Percentiles rank a stretch among this genome's conserved stretches.
Conservation (phyloP, 2,888 invertebrate genomes). For the Mystacides longicornis region DNA sequence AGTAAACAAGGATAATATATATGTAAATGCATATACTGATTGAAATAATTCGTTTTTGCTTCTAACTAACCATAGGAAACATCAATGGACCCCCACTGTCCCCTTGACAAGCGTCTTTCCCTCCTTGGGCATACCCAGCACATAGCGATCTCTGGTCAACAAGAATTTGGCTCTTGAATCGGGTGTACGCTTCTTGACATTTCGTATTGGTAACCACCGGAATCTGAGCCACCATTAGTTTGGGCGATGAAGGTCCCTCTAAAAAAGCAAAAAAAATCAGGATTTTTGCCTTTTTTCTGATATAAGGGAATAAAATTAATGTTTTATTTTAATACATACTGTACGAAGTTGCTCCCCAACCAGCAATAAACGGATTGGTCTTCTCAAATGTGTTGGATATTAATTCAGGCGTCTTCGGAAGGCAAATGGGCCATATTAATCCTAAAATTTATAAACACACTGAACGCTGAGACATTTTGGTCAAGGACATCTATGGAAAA, state of each 20-base stretch:
- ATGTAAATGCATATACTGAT: no score
- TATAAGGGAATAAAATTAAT: background rate
- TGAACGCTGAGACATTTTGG: no score
- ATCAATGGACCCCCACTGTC: constrained; percentile 80
- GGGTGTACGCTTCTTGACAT: constrained; percentile 53
- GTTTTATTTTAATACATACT: constrained; percentile 63
- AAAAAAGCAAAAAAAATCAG: constrained; percentile 7
- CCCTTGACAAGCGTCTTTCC: constrained; percentile 69
- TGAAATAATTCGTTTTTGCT: no score
- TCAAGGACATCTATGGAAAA: no score
- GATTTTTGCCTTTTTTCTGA: background rate
- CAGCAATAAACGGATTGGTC: constrained; percentile 64
- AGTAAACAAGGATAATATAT: no score
- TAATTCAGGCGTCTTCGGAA: constrained; percentile 54
- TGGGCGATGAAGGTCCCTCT: constrained; percentile 62
- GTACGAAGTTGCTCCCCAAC: constrained; percentile 71
- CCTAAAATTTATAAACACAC: no score
- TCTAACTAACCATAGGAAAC: constrained; percentile 47
- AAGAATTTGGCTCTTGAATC: constrained; percentile 44
- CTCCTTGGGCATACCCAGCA: constrained; percentile 58
- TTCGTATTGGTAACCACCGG: constrained; percentile 56
- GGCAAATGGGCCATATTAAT: constrained; percentile 64
- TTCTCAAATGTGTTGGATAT: constrained; percentile 49
- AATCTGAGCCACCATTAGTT: constrained; percentile 61
- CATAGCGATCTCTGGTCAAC: constrained; percentile 61